Evolutionary conservation across 2,113 vertebrate species (phyloP), one percentile per base, ranked within the genome.

Genomic region (Numenius arquata): DNA sequence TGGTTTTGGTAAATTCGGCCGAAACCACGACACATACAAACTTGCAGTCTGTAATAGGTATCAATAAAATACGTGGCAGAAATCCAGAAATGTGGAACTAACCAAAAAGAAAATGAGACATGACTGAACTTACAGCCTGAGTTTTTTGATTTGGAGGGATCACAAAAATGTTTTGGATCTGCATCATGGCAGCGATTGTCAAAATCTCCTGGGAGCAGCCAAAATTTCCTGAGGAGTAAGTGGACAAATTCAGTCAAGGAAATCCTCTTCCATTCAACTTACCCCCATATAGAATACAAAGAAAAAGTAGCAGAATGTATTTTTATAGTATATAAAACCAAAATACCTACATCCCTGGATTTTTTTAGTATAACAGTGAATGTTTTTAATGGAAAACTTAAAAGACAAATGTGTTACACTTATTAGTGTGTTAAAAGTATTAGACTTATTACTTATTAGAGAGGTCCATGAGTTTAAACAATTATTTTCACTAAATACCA

Each of bases 111-210:
- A 94, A 55, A 48, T 1, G 9, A 78, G 19, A 80, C 26, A n/a
- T 0, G 1, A 88, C 8, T 41, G 48, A 90, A 98, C 99, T 98
- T 97, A 99, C 99, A 34, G 99, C 99, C 82, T 98, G 98, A 87
- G 97, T 98, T 97, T 99, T 99, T 97, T 99, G 99, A 97, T 99
- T 99, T 88, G 99, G 97, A 38, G 99, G 99, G 40, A 98, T 95
- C 48, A 98, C 75, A 92, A 99, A 99, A 84, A 99, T 97, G 93
- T 99, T 99, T 95, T 99, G 99, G 97, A 99, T 99, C 96, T 99
- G 99, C 99, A 99, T 99, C 99, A 99, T 99, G 76, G 99, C 99
- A 16, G 99, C 99, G 55, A 99, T 99, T 95, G 99, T 99, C 85
- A 99, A 97, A 41, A 99, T 99, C 98, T 99, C 99, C 94, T 99